phyloP scores from a whole-genome alignment of 2,888 invertebrate genomes.

The Cremastinae sp. region DNA sequence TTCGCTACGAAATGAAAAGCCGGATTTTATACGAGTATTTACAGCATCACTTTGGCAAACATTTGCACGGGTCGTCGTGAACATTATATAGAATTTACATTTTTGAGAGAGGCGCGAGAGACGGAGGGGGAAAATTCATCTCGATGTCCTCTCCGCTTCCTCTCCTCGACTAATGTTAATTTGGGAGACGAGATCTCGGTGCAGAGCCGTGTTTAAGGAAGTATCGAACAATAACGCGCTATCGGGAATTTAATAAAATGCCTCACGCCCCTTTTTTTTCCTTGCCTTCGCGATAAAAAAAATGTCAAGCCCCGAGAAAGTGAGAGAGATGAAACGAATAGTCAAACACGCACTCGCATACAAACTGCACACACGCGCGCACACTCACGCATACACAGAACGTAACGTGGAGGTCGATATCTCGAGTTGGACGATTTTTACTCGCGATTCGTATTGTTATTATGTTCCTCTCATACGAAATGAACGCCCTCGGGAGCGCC shows the following conservation, averaged over 20 bases:
- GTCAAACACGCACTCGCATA: not conserved
- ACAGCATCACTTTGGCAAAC: constrained; percentile 64
- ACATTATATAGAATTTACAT: constrained; percentile 69
- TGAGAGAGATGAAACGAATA: not conserved
- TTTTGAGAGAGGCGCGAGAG: constrained; percentile 37
- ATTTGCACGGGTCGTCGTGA: constrained; percentile 49
- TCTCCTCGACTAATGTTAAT: constrained; percentile 19
- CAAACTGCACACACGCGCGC: constrained; percentile 3
- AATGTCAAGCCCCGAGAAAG: not conserved
- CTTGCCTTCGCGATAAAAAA: constrained; percentile 3
- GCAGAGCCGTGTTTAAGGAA: constrained; percentile 35
- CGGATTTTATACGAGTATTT: constrained; percentile 75
- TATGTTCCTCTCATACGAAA: not conserved
- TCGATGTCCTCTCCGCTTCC: constrained; percentile 24
- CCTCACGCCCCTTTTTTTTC: not conserved
- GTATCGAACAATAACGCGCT: constrained; percentile 42
- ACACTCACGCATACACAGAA: constrained; percentile 13
- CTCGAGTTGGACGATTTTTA: constrained; percentile 2
- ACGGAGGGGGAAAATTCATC: constrained; percentile 23
- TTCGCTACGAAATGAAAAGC: constrained; percentile 62
- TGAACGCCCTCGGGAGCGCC: not conserved
- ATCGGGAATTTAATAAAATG: constrained; percentile 22
- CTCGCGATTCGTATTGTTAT: not conserved
- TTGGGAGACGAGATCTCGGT: constrained; percentile 28
- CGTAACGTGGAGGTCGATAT: not conserved